phyloP scores from a whole-genome alignment of 2,888 invertebrate species.

The Lasioglossum oenotherae region DNA sequence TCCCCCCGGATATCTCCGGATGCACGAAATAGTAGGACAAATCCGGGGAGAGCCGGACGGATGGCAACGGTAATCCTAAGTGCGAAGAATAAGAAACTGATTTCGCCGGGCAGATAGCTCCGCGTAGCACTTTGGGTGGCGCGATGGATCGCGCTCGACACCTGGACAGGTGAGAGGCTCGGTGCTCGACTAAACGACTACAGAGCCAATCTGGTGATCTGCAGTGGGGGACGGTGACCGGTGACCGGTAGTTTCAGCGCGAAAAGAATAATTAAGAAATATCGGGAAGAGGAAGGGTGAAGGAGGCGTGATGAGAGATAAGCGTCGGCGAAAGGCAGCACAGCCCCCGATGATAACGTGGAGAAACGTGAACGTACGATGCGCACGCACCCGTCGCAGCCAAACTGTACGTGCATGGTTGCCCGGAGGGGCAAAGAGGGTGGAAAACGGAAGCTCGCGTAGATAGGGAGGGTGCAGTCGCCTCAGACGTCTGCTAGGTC shows the following conservation, averaged over 20 bases:
- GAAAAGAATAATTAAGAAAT: not conserved
- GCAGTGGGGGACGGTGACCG: not conserved
- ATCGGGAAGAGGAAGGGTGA: not conserved
- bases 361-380: conserved; percentile 38
- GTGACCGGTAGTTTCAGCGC: not conserved
- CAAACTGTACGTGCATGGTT: conserved; percentile 23
- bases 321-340: conserved; percentile 15
- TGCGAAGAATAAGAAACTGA: not conserved
- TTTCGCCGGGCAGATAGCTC: not conserved
- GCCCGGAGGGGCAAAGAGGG: conserved; percentile 28
- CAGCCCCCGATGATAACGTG: conserved; percentile 30
- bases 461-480: conserved; percentile 59
- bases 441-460: conserved; percentile 44
- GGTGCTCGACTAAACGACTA: not conserved
- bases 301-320: not conserved
- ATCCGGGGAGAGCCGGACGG: not conserved
- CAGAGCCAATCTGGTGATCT: not conserved
- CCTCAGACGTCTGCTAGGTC: conserved; percentile 54
- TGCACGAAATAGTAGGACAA: not conserved
- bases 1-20: too few species aligned
- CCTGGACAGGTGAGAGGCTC: not conserved
- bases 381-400: conserved; percentile 48
- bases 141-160: not conserved
- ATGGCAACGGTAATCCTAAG: not conserved
- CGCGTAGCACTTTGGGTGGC: not conserved